Evolutionary conservation across 2,797 vertebrate genomes (phyloP), one percentile per base, ranked within the genome.

Genomic region (Nannoperca obscura): DNA sequence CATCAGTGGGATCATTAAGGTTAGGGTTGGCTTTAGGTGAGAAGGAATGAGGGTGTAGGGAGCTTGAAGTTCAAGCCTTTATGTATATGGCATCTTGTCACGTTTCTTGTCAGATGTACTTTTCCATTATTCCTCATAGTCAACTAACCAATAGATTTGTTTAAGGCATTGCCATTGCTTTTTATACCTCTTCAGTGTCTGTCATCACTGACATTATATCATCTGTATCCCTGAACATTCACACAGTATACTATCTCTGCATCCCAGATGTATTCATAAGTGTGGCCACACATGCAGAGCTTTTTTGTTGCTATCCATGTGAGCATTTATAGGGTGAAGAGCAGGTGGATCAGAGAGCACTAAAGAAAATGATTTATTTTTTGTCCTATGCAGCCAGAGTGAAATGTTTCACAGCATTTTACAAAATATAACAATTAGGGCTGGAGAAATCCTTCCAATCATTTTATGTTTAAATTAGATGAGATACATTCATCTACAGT

Each of bases 381-480:
- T 47, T 19, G n/a, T 71, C 11, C 27, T 36, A 0, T 62, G 46
- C 30, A 38, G 46, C 3, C 9, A 47, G 46, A 47, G 19, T 47
- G 46, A 47, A 47, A 15, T 14, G n/a, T 40, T 70, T 63, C 0
- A n/a, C n/a, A 20, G 22, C 32, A 66, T 57, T 76, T 67, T 7
- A 69, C 13, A 62, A 34, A 59, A 24, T 44, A 44, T 70, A 27
- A n/a, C 47, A 61, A 57, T 14, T 12, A 10, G 17, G 13, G 44
- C 0, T 9, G 3, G 7, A 60, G 42, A 38, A 81, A 71, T 70
- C 47, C 47, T 61, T 65, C 27, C 10, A 50, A 2, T 50, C 42
- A 32, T 73, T 74, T 66, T 61, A 38, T 54, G 68, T 79, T 79
- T 70, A 27, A 84, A 46, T 46, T 13, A 13, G 47, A 82, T 38